Conservation (phyloP, 1,140 invertebrate genomes). For the Drosophila suzukii region DNA sequence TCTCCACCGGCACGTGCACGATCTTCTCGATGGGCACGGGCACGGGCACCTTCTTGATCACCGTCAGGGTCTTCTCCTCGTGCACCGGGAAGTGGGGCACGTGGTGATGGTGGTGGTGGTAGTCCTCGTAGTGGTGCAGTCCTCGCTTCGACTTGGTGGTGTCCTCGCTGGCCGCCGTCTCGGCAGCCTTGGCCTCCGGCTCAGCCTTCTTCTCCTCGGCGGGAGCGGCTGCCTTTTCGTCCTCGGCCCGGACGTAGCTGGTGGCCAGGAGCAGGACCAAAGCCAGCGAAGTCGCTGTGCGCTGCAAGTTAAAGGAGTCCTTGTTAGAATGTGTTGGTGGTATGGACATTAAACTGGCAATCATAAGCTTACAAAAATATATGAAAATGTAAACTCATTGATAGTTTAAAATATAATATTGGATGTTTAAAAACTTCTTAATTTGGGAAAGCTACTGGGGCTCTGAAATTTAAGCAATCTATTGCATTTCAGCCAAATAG, state of each 20-base stretch:
- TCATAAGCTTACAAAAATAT: not conserved
- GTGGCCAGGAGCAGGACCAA: conserved; percentile 85
- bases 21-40: conserved; percentile 88
- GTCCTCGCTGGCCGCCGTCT: conserved; percentile 84
- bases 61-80: conserved; percentile 90
- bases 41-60: conserved; percentile 89
- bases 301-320: conserved; percentile 54
- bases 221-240: conserved; percentile 80
- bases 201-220: conserved; percentile 85
- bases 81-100: conserved; percentile 80
- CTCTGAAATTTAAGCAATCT: too few relatives aligned
- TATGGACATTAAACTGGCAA: too few relatives aligned
- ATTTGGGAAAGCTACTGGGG: too few relatives aligned
- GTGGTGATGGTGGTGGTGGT: conserved; percentile 83
- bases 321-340: not conserved
- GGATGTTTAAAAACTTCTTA: too few relatives aligned
- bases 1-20: conserved; percentile 86
- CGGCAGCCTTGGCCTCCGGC: conserved; percentile 79
- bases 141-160: conserved; percentile 89
- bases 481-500: too few relatives aligned
- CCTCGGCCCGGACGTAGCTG: conserved; percentile 82
- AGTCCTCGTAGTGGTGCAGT: conserved; percentile 86
- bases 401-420: not conserved
- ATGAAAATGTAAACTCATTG: not conserved
- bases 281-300: conserved; percentile 85